phyloP scores from a whole-genome alignment of 2,888 invertebrate genomes.

The Chrysolina haemoptera region DNA sequence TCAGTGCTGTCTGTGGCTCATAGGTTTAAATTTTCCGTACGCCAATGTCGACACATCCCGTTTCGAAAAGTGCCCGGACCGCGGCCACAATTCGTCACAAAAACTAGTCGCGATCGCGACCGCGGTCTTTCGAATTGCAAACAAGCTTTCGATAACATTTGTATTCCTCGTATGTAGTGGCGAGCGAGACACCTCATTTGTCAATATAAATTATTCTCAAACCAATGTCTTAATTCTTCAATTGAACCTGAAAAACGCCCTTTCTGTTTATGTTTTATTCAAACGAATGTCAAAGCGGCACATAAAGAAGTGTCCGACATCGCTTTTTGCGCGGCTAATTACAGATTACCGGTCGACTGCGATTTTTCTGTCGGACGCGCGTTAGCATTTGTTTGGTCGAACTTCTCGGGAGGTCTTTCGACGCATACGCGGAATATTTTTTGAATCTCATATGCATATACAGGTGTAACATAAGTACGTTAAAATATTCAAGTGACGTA shows the following conservation, averaged over 20 bases:
- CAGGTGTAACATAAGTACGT: too few relatives aligned
- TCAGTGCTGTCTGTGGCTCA: too few relatives aligned
- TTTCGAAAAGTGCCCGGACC: slow-evolving; percentile 10
- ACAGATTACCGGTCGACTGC: slow-evolving; percentile 9
- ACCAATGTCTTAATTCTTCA: slow-evolving; percentile 64
- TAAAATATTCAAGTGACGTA: too few relatives aligned
- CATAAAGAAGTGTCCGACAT: slow-evolving; percentile 48
- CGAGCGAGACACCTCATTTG: slow-evolving; percentile 69
- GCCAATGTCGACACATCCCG: slow-evolving; percentile 20
- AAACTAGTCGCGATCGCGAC: slow-evolving; percentile 62
- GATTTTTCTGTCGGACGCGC: background rate
- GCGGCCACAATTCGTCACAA: slow-evolving; percentile 48
- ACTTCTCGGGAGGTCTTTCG: background rate
- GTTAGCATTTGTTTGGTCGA: background rate
- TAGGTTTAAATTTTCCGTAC: background rate
- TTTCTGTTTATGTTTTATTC: slow-evolving; percentile 51
- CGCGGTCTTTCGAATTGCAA: slow-evolving; percentile 65
- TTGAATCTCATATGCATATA: background rate
- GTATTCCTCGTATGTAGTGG: slow-evolving; percentile 68
- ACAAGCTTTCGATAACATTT: slow-evolving; percentile 66
- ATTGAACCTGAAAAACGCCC: slow-evolving; percentile 51
- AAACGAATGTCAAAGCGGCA: slow-evolving; percentile 43
- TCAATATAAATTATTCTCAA: slow-evolving; percentile 68
- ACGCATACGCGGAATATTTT: background rate
- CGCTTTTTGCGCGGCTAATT: slow-evolving; percentile 51